Percentiles rank a stretch among this genome's conserved stretches.
Conservation (phyloP, 2,113 vertebrate species). For the Ophthalmolycus amberensis region DNA sequence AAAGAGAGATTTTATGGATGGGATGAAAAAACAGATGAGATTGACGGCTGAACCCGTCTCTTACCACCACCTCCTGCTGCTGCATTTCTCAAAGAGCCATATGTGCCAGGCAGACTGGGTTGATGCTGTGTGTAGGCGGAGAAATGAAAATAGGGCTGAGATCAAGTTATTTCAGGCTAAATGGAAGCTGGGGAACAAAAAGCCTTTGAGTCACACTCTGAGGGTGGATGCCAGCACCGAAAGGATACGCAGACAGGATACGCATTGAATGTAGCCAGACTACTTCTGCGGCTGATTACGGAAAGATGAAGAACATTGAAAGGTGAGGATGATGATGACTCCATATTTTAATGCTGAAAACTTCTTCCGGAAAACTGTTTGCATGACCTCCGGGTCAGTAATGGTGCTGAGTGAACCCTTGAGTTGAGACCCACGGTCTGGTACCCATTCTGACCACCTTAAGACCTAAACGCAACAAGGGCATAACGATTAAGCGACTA, state of each 20-base stretch:
- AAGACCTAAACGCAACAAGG: background rate
- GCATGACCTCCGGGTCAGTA: background rate
- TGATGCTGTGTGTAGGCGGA: conserved; percentile 74
- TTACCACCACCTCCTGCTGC: conserved; percentile 49
- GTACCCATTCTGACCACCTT: no score
- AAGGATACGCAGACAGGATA: conserved; percentile 46
- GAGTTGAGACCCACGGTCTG: background rate
- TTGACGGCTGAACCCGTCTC: conserved; percentile 48
- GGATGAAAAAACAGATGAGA: conserved; percentile 27
- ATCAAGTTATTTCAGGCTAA: conserved; percentile 78
- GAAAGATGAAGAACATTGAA: background rate
- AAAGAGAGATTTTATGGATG: conserved; percentile 19
- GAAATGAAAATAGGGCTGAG: conserved; percentile 77
- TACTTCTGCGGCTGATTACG: background rate
- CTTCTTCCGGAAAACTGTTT: background rate
- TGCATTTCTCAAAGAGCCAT: conserved; percentile 62
- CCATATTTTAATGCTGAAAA: background rate
- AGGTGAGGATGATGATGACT: background rate
- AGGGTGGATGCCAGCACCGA: conserved; percentile 59
- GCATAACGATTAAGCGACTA: background rate
- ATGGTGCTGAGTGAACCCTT: background rate
- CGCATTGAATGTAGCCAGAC: conserved; percentile 18
- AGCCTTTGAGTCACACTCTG: conserved; percentile 75
- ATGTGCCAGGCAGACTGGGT: conserved; percentile 62
- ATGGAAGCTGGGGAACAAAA: conserved; percentile 73